These are phyloP conservation scores for Leucania comma DNA, from an alignment of 2,888 invertebrate genomes.

Conservation along the genomic window DNA sequence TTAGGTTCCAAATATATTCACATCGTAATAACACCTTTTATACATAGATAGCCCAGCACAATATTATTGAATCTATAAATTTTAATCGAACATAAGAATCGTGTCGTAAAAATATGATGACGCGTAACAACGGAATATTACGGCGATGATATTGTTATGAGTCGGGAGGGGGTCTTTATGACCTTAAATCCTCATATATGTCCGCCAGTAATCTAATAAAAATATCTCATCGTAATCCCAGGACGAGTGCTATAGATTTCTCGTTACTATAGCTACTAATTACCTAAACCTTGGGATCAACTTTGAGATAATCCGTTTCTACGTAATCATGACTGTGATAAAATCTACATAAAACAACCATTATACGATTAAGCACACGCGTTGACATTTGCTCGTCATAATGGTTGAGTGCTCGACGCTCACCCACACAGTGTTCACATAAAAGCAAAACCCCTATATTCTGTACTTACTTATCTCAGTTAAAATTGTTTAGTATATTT, in stretches of 20 bases:
- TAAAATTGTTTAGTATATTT: neutral
- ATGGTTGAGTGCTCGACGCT: constrained; percentile 16
- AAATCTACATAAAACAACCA: constrained; percentile 50
- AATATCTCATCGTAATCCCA: constrained; percentile 25
- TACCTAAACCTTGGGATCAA: neutral
- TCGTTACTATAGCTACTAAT: neutral
- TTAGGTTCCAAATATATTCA: constrained; percentile 25
- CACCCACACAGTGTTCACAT: neutral
- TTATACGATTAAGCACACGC: constrained; percentile 28
- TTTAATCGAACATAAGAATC: constrained; percentile 38
- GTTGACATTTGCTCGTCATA: constrained; percentile 33
- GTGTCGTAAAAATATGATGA: constrained; percentile 53
- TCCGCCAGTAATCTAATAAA: constrained; percentile 48
- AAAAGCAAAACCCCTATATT: neutral
- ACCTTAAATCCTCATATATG: constrained; percentile 40
- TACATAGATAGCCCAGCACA: constrained; percentile 30
- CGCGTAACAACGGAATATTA: constrained; percentile 38
- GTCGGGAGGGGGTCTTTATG: constrained; percentile 31
- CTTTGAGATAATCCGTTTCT: constrained; percentile 14
- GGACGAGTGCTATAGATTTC: constrained; percentile 15
- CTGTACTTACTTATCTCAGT: constrained; percentile 2
- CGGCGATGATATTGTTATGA: constrained; percentile 45
- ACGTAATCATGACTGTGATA: constrained; percentile 40
- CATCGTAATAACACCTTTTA: constrained; percentile 20
- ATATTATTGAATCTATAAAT: constrained; percentile 46